phyloP scores from a whole-genome alignment of 2,797 vertebrate species.

The Hippoglossus hippoglossus region DNA sequence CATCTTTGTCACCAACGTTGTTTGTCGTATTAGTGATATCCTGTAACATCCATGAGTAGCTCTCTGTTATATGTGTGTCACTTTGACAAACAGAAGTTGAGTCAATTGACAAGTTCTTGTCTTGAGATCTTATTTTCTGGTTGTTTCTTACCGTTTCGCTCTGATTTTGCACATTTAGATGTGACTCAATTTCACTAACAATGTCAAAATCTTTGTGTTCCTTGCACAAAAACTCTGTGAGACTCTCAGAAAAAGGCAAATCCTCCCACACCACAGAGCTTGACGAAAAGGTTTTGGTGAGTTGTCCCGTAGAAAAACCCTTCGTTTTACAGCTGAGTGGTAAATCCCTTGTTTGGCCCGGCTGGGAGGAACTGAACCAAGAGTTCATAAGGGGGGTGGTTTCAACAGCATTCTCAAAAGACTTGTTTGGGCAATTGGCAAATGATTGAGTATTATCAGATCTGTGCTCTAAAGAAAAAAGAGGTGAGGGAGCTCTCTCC shows the following conservation, averaged over 20 bases:
- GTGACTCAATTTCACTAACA: slow-evolving; percentile 10
- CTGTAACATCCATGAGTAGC: not conserved
- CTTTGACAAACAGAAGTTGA: slow-evolving; percentile 24
- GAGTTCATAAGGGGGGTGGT: slow-evolving; percentile 4
- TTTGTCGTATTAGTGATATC: slow-evolving; percentile 42
- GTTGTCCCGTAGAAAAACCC: slow-evolving; percentile 11
- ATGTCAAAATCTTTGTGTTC: slow-evolving; percentile 33
- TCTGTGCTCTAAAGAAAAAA: slow-evolving; percentile 6
- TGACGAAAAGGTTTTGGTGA: slow-evolving; percentile 17
- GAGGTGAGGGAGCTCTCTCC: slow-evolving; percentile 2
- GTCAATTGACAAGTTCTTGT: not conserved
- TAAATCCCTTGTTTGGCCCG: not conserved
- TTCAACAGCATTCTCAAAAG: slow-evolving; percentile 1
- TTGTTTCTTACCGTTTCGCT: not conserved
- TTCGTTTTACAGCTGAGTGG: not conserved
- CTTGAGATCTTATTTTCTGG: slow-evolving; percentile 9
- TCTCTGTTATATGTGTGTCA: not conserved
- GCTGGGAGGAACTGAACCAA: slow-evolving; percentile 11
- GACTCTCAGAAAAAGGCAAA: slow-evolving; percentile 78
- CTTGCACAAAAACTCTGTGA: slow-evolving; percentile 64
- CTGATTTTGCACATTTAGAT: not conserved
- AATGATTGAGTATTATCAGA: slow-evolving; percentile 24
- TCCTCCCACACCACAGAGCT: slow-evolving; percentile 65
- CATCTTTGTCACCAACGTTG: not conserved
- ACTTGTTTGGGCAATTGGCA: not conserved